phyloP scores from a whole-genome alignment of 2,113 vertebrate genomes.

The Tiliqua scincoides region DNA sequence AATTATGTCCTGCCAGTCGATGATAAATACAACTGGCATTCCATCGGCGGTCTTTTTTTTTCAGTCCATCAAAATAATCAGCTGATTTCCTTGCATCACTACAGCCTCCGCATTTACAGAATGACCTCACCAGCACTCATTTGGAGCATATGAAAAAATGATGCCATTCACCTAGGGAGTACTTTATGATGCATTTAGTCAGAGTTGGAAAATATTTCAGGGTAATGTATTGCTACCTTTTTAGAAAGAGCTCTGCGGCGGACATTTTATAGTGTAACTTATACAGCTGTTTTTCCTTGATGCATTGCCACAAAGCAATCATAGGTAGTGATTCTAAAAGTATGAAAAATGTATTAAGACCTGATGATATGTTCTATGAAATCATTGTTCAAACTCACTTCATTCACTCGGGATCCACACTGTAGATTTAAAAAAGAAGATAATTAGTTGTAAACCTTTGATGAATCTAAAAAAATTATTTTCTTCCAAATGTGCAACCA shows the following conservation, averaged over 20 bases:
- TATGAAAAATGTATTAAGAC: neutral
- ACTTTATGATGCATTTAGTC: slow-evolving; percentile 43
- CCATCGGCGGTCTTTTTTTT: slow-evolving; percentile 25
- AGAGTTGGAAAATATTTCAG: slow-evolving; percentile 22
- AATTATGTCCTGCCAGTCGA: neutral
- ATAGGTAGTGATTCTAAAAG: neutral
- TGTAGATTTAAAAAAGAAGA: neutral
- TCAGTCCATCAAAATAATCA: slow-evolving; percentile 27
- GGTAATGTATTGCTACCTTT: slow-evolving; percentile 16
- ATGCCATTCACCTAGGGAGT: slow-evolving; percentile 23
- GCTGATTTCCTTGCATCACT: slow-evolving; percentile 40
- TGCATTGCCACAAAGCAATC: slow-evolving; percentile 24
- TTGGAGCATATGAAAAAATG: slow-evolving; percentile 34
- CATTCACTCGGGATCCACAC: neutral
- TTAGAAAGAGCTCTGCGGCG: neutral
- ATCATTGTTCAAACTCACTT: neutral
- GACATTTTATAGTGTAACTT: slow-evolving; percentile 26
- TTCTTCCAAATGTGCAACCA: too few species aligned
- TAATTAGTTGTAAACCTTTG: neutral
- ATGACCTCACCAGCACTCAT: slow-evolving; percentile 48
- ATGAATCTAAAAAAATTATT: too few species aligned
- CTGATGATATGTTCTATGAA: neutral
- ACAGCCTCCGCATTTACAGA: slow-evolving; percentile 42
- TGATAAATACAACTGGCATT: slow-evolving; percentile 33
- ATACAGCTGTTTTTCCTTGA: slow-evolving; percentile 28